These are phyloP conservation scores for Achlya flavicornis DNA, from an alignment of 2,888 invertebrate genomes.

Conservation along the genomic window DNA sequence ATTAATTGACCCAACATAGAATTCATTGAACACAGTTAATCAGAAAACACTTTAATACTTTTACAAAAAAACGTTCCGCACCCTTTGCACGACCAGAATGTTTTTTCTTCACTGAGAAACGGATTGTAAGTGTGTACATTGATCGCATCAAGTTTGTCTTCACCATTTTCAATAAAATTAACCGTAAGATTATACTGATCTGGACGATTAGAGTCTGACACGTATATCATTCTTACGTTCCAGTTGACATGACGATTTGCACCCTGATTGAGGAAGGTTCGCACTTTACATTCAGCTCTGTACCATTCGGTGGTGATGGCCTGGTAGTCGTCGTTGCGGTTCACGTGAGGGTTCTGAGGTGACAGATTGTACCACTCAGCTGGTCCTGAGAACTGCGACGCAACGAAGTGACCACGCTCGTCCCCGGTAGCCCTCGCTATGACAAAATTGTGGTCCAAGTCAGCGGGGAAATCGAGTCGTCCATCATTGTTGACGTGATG, in stretches of 20 bases:
- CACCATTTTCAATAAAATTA: constrained; percentile 1
- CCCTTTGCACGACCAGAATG: constrained; percentile 18
- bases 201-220: constrained; percentile 18
- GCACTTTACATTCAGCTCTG: constrained; percentile 19
- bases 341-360: constrained; percentile 20
- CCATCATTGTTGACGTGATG: not conserved
- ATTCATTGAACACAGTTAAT: too few relatives aligned
- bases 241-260: constrained; percentile 16
- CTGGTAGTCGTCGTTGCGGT: constrained; percentile 18
- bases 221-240: constrained; percentile 17
- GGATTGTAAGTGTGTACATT: constrained; percentile 14
- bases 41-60: too few relatives aligned
- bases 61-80: constrained; percentile 5
- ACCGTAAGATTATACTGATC: constrained; percentile 15
- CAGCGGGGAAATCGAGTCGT: not conserved
- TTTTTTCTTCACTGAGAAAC: constrained; percentile 19
- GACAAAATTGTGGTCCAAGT: not conserved
- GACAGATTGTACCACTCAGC: constrained; percentile 23
- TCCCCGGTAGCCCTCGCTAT: constrained; percentile 16
- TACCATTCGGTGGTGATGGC: constrained; percentile 21
- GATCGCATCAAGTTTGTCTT: not conserved
- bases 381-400: constrained; percentile 22
- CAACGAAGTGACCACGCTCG: constrained; percentile 21
- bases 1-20: too few relatives aligned
- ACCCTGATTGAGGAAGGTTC: constrained; percentile 19